Conservation (phyloP, 2,888 invertebrate species). For the Eupithecia vulgata region DNA sequence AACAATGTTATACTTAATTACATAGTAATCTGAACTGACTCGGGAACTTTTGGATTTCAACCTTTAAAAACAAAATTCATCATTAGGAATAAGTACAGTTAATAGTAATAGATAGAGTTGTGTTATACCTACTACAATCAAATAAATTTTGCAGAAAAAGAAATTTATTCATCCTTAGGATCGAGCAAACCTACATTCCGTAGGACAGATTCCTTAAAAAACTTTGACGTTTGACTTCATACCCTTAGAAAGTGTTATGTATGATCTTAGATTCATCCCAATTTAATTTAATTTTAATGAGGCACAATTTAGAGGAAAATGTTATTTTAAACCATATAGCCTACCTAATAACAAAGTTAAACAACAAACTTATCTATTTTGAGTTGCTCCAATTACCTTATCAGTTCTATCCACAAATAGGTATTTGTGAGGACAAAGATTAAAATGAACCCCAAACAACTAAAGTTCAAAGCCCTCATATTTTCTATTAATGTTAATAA, state of each 20-base stretch:
- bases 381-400: neutral
- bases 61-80: too few species aligned
- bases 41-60: neutral
- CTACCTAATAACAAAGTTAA: neutral
- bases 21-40: neutral
- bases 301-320: neutral
- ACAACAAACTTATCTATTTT: neutral
- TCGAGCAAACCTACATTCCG: too few species aligned
- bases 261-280: neutral
- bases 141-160: neutral
- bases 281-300: neutral
- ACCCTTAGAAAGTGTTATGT: too few species aligned
- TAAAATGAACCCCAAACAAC: neutral
- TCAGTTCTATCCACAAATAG: neutral
- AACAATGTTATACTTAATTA: neutral
- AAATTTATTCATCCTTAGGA: too few species aligned
- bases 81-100: neutral
- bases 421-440: neutral
- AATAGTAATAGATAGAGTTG: neutral
- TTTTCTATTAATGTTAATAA: neutral
- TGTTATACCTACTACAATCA: neutral
- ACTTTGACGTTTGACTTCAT: too few species aligned
- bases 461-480: neutral
- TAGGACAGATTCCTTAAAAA: too few species aligned
- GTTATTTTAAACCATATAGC: neutral